phyloP scores from a whole-genome alignment of 2,888 invertebrate genomes.

The Caenorhabditis sinica region DNA sequence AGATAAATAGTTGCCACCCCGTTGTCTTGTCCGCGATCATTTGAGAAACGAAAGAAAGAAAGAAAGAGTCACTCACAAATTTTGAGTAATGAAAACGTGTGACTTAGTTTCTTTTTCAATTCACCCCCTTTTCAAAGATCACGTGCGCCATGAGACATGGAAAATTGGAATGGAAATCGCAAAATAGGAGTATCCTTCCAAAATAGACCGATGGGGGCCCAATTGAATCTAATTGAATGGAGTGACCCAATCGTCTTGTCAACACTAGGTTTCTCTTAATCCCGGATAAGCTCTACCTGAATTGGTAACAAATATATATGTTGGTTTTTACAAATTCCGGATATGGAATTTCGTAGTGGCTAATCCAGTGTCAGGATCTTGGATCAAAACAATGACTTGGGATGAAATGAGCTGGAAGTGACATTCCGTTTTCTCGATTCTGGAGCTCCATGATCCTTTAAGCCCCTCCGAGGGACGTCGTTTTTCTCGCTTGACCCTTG shows the following conservation, averaged over 20 bases:
- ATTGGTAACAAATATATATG: too few relatives aligned
- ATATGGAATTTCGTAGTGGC: too few relatives aligned
- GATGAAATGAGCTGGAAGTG: too few relatives aligned
- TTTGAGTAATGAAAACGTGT: conserved; percentile 13
- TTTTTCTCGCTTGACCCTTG: not conserved
- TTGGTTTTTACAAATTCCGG: too few relatives aligned
- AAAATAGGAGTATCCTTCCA: not conserved
- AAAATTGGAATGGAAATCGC: not conserved
- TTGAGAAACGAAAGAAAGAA: conserved; percentile 2
- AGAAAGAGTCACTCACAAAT: not conserved
- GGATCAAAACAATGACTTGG: too few relatives aligned
- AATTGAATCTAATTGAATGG: not conserved
- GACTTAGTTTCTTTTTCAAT: not conserved
- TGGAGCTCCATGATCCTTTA: not conserved
- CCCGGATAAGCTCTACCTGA: too few relatives aligned
- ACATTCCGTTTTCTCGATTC: too few relatives aligned
- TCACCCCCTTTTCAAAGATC: conserved; percentile 12
- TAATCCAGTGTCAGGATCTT: too few relatives aligned
- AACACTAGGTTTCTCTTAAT: too few relatives aligned
- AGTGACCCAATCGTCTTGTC: not conserved
- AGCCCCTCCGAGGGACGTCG: not conserved
- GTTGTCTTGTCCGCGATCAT: not conserved
- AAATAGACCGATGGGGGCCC: not conserved
- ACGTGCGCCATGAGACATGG: conserved; percentile 3
- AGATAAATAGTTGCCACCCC: conserved; percentile 32